A percentile compares a stretch with the other conserved stretches of the same genome.
These are phyloP conservation scores for Caenorhabditis auriculariae DNA, from an alignment of 2,888 invertebrate genomes.

Conservation along the genomic window DNA sequence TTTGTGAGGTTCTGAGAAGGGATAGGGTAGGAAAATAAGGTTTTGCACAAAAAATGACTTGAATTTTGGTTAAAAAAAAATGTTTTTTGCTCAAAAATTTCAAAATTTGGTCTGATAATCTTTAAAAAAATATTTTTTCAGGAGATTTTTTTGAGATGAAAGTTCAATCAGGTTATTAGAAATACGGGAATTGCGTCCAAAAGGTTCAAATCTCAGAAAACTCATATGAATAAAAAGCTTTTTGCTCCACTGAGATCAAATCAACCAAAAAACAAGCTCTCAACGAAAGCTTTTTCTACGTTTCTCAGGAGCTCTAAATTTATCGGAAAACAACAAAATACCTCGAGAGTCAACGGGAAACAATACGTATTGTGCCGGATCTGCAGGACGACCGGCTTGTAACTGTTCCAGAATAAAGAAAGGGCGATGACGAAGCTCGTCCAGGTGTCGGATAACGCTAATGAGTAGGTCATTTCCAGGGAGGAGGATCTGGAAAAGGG, in stretches of 20 bases:
- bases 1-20: background rate
- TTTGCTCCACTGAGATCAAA: background rate
- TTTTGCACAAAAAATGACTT: background rate
- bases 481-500: slow-evolving; percentile 21
- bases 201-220: background rate
- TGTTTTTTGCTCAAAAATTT: background rate
- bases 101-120: too few relatives aligned
- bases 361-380: slow-evolving; percentile 50
- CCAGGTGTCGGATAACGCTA: slow-evolving; percentile 47
- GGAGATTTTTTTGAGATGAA: too few relatives aligned
- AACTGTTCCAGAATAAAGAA: slow-evolving; percentile 68
- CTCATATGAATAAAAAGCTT: background rate
- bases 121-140: too few relatives aligned
- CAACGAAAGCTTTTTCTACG: background rate
- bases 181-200: too few relatives aligned
- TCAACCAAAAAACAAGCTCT: background rate
- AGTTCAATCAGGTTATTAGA: too few relatives aligned
- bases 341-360: slow-evolving; percentile 50
- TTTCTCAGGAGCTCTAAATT: too few relatives aligned
- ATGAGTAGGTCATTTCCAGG: slow-evolving; percentile 43
- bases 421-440: slow-evolving; percentile 56
- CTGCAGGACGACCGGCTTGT: slow-evolving; percentile 38
- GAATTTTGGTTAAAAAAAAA: background rate
- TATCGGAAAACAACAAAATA: slow-evolving; percentile 7
- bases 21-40: background rate